phyloP scores from a whole-genome alignment of 1,140 invertebrate species.

The Tetranychus urticae region DNA sequence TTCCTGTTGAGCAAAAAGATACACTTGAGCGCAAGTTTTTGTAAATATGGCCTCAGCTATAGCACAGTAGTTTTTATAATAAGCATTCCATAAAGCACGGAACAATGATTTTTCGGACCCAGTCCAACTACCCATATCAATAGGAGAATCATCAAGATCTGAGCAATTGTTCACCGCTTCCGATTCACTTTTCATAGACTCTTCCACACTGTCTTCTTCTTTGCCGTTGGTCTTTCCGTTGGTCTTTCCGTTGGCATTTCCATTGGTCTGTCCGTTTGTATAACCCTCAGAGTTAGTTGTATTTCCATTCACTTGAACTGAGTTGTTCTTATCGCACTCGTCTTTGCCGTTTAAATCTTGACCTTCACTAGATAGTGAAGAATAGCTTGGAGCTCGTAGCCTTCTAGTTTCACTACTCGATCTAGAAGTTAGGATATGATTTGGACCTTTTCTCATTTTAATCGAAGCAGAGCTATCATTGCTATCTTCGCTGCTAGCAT shows the following conservation, averaged over 20 bases:
- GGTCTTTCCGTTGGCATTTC: neutral
- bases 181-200: no score
- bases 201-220: no score
- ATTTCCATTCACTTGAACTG: neutral
- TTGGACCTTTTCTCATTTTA: no score
- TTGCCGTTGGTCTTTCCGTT: neutral
- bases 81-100: slow-evolving; percentile 65
- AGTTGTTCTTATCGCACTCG: no score
- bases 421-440: neutral
- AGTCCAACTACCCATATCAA: slow-evolving; percentile 38
- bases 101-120: slow-evolving; percentile 81
- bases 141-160: no score
- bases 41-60: slow-evolving; percentile 73
- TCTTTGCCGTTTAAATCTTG: neutral
- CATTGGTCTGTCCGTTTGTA: neutral
- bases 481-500: slow-evolving; percentile 73
- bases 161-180: neutral
- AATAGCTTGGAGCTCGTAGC: neutral
- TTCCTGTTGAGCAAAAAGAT: slow-evolving; percentile 72
- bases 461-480: slow-evolving; percentile 38
- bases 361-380: neutral
- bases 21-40: slow-evolving; percentile 83
- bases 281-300: no score
- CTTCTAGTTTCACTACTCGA: neutral
- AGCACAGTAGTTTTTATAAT: slow-evolving; percentile 75